A percentile compares a stretch with the other conserved stretches of the same genome.
These are phyloP conservation scores for Tupiocoris notatus DNA, from an alignment of 2,888 invertebrate species.

Conservation along the genomic window DNA sequence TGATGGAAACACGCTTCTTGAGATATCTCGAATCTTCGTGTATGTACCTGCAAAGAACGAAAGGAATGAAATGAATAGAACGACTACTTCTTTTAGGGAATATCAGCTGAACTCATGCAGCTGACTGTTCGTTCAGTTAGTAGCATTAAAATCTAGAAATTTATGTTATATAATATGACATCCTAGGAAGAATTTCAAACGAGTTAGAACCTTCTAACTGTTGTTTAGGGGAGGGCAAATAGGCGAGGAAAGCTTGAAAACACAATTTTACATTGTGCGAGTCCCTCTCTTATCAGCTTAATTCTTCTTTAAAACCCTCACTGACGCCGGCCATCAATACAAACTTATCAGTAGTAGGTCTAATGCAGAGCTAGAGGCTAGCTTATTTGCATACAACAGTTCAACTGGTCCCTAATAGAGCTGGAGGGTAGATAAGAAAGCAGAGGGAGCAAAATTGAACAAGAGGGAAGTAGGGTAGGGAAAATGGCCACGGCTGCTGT, in stretches of 20 bases:
- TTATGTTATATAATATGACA: too few species aligned
- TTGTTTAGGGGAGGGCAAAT: too few species aligned
- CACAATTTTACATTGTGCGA: not conserved
- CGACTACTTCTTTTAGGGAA: too few species aligned
- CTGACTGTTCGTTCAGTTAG: too few species aligned
- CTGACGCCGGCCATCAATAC: not conserved
- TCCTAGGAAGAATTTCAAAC: too few species aligned
- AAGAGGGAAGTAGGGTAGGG: too few species aligned
- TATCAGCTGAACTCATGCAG: too few species aligned
- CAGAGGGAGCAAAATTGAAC: too few species aligned
- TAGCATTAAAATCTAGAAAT: too few species aligned
- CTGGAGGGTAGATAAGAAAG: not conserved
- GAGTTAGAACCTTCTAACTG: too few species aligned
- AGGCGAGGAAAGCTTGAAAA: not conserved
- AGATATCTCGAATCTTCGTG: conserved; percentile 65
- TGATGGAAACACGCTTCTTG: conserved; percentile 43
- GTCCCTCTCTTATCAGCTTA: not conserved
- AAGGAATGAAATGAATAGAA: too few species aligned
- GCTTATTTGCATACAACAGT: not conserved
- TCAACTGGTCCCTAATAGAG: not conserved
- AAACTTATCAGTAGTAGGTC: not conserved
- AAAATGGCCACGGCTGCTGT: too few species aligned
- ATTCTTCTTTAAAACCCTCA: not conserved
- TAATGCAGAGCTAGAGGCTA: not conserved
- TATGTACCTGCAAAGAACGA: conserved; percentile 67